Conservation (phyloP, 2,888 invertebrate genomes). For the Scaptomyza parva region DNA sequence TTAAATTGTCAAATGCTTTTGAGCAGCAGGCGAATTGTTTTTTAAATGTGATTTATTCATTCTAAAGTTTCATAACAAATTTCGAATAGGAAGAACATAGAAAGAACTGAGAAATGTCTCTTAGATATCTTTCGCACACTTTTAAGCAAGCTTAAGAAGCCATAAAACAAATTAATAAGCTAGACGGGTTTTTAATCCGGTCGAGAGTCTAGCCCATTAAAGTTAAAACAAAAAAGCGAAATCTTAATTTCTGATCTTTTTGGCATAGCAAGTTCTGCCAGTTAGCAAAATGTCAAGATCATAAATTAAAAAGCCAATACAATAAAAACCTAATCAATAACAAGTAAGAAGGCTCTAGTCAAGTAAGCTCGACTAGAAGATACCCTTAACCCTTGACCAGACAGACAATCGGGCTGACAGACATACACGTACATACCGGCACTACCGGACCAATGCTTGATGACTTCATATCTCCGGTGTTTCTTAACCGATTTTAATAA, state of each 20-base stretch:
- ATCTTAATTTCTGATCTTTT: conserved; percentile 31
- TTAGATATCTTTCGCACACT: neutral
- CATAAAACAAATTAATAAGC: conserved; percentile 57
- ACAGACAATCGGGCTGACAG: no score
- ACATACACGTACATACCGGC: no score
- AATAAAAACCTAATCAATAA: conserved; percentile 7
- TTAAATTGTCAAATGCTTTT: conserved; percentile 48
- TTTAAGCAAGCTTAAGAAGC: conserved; percentile 23
- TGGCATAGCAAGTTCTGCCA: conserved; percentile 63
- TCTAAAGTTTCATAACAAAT: neutral
- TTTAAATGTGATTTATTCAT: conserved; percentile 6
- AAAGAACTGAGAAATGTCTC: conserved; percentile 20
- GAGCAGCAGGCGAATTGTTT: conserved; percentile 5
- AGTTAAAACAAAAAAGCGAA: conserved; percentile 21
- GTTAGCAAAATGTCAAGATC: conserved; percentile 70
- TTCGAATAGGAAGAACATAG: no score
- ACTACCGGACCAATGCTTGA: no score
- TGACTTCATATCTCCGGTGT: no score
- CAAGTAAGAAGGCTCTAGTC: no score
- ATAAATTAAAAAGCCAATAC: conserved; percentile 41
- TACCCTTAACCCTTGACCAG: no score
- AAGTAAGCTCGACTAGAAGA: no score
- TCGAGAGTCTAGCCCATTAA: conserved; percentile 12
- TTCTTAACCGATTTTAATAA: no score
- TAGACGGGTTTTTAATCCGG: conserved; percentile 50